Evolutionary conservation across 2,113 vertebrate species (phyloP).

Genomic region (Oenanthe melanoleuca): DNA sequence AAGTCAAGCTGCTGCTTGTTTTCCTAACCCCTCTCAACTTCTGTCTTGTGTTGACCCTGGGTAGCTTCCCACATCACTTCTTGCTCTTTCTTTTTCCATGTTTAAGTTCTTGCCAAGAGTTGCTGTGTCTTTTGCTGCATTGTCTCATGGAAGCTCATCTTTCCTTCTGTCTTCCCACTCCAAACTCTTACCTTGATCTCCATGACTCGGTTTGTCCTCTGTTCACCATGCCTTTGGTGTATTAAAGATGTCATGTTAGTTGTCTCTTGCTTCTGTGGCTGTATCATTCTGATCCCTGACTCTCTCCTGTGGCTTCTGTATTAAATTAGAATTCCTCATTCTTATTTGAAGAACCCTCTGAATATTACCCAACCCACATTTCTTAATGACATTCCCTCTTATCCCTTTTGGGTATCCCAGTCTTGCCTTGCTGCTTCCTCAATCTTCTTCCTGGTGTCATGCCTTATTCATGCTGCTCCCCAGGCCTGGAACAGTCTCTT

Average conservation of each 20-base stretch:
- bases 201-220: background rate
- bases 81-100: background rate
- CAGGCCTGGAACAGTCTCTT: background rate
- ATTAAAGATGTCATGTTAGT: background rate
- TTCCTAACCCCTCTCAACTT: background rate
- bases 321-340: conserved; percentile 4
- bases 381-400: background rate
- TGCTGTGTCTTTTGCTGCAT: background rate
- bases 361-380: background rate
- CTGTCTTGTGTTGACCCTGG: conserved; percentile 2
- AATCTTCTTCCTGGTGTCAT: background rate
- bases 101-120: background rate
- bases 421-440: background rate
- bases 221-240: background rate
- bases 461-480: background rate
- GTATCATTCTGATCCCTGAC: background rate
- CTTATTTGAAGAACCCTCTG: background rate
- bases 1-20: background rate
- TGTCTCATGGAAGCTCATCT: conserved; percentile 22
- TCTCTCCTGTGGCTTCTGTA: background rate
- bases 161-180: background rate
- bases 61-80: background rate
- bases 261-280: background rate
- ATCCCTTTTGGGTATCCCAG: background rate
- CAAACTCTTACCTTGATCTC: background rate